Base-by-base conservation (phyloP, 2,113 vertebrate species). In the Gorsachius goisagi region DNA sequence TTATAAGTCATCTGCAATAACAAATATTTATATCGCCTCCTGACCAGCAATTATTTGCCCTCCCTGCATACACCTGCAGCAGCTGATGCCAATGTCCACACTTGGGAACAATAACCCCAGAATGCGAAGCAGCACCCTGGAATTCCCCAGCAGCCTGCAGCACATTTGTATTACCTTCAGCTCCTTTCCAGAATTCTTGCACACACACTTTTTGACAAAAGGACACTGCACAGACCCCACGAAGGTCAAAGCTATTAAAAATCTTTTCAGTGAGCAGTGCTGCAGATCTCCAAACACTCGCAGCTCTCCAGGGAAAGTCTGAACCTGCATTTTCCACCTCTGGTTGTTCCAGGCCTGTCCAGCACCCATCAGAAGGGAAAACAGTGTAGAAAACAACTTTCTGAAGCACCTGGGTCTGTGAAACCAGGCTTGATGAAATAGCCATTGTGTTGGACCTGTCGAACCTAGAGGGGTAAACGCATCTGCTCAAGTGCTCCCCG, bases 241-340 rank as follows among this genome's bases (percentile, higher is more conserved):
- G 23, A 95, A 95, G 96, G 94, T 95, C 96, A 97, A 94, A 95
- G 84, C 95, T 87, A 93, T 97, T 95, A 95, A 92, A 90, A 85
- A 95, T 93, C 81, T 92, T 92, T 91, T 88, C 84, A 69, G 71
- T 22, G 77, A 95, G 87, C 66, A 59, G 35, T 47, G 37, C 95
- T 94, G 94, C 62, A 77, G 80, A 44, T 94, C 87, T 94, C 58
- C 63, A 71, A 55, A 89, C 62, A 62, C 67, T 89, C 24, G 3
- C n/a, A 78, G 74, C 58, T 85, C 67, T 88, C 71, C 50, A 44
- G 63, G 81, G 53, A 63, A 85, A 56, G 50, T 62, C 75, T 78
- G 69, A 89, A 82, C 69, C 85, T 71, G 53, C 49, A 28, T 92
- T 95, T 93, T 89, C 89, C 73, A 53, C 71, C 77, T 93, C 66